These are phyloP conservation scores for Pangasius krempfi DNA, from an alignment of 2,797 vertebrate genomes.

Conservation along the genomic window DNA sequence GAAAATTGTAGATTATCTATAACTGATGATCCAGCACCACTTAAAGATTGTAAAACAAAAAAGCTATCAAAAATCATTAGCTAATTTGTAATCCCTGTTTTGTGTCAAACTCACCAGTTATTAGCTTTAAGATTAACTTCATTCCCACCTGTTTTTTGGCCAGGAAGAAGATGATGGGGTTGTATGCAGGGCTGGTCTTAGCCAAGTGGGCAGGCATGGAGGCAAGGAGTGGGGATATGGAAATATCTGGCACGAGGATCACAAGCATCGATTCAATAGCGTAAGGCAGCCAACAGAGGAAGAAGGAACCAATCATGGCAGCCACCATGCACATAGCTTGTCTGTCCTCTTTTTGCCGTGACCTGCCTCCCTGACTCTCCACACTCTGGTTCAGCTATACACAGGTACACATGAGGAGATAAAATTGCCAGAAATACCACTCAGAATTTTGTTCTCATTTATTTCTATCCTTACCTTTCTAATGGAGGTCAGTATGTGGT, in stretches of 20 bases:
- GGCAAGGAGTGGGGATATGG: slow-evolving; percentile 74
- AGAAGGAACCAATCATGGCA: slow-evolving; percentile 73
- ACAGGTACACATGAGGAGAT: neutral
- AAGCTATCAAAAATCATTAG: neutral
- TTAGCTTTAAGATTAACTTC: neutral
- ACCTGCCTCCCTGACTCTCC: slow-evolving; percentile 72
- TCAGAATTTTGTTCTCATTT: neutral
- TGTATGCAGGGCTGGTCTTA: slow-evolving; percentile 78
- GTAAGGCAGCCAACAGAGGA: slow-evolving; percentile 81
- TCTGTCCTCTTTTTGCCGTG: slow-evolving; percentile 71
- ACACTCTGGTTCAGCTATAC: slow-evolving; percentile 76
- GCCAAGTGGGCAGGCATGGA: slow-evolving; percentile 80
- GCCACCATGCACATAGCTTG: slow-evolving; percentile 73
- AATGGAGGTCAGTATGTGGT: slow-evolving; percentile 66
- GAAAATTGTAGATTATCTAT: slow-evolving; percentile 1
- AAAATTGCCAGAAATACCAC: neutral
- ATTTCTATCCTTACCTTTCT: slow-evolving; percentile 63
- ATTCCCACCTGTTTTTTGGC: slow-evolving; percentile 74
- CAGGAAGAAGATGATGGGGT: slow-evolving; percentile 80
- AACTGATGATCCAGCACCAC: neutral
- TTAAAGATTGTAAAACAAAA: neutral
- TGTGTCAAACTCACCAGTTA: neutral
- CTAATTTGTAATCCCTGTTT: neutral
- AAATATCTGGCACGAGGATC: slow-evolving; percentile 68
- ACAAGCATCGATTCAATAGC: slow-evolving; percentile 73